These are phyloP conservation scores for Paratrypauchen microcephalus DNA, from an alignment of 2,797 vertebrate genomes.

Conservation along the genomic window DNA sequence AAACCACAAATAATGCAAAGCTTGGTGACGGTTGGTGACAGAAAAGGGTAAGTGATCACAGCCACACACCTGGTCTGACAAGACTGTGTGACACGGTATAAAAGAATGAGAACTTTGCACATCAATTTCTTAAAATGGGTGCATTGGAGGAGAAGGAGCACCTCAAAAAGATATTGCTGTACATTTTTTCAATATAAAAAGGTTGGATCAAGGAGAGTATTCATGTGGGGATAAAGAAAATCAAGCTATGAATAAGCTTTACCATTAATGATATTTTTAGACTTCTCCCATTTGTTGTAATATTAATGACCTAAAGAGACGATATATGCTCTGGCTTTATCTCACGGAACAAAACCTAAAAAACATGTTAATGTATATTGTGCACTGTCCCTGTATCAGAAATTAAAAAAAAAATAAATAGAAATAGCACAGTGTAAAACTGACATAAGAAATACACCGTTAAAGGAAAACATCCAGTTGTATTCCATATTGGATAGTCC, in stretches of 20 bases:
- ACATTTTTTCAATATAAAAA: background rate
- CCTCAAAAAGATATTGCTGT: background rate
- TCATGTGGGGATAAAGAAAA: background rate
- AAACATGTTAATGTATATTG: too few species aligned
- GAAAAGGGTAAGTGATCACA: conserved; percentile 17
- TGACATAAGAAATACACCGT: too few species aligned
- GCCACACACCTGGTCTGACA: conserved; percentile 51
- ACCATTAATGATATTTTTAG: background rate
- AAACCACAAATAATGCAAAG: background rate
- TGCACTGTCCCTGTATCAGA: too few species aligned
- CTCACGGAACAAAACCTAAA: too few species aligned
- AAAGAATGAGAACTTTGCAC: too few species aligned
- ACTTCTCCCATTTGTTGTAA: background rate
- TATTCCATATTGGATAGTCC: too few species aligned
- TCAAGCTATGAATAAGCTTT: background rate
- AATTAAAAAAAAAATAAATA: too few species aligned
- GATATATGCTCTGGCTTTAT: background rate
- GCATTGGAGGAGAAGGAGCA: too few species aligned
- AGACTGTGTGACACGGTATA: too few species aligned
- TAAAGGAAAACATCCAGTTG: too few species aligned
- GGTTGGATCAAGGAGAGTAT: background rate
- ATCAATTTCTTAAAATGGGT: too few species aligned
- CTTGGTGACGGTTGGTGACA: background rate
- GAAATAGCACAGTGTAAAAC: background rate
- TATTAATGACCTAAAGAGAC: background rate